Base-by-base conservation (phyloP, 23 tunicate genomes). In the Trididemnum miniatum region DNA sequence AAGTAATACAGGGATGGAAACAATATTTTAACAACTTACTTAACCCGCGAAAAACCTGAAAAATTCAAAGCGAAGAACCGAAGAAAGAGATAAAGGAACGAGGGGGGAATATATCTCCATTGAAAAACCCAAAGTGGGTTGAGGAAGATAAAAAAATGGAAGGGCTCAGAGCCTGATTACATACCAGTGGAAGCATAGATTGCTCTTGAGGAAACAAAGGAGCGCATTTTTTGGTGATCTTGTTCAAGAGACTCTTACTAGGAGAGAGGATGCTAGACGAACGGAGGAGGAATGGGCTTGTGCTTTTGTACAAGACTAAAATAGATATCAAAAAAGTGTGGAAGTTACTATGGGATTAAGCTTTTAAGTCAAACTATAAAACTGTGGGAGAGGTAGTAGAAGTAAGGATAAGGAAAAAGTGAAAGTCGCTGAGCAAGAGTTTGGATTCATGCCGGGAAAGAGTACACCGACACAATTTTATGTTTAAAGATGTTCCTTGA, bases 371-470 rank as follows among this genome's bases (percentile, higher is more conserved):
- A 69, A 12, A 69, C 76, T 9, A 31, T 69, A 38, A 69, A 69
- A 34, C 23, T 69, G 37, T 31, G 76, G 76, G 39, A 33, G 39
- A 33, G 76, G 28, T 62, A 62, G 23, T 62, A 62, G 69, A 62
- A 62, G 69, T 23, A 62, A 62, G 28, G 25, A 62, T 62, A 62
- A 62, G 69, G 28, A 62, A 15, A 27, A 69, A 23, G 76, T 69
- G 39, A 32, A 36, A 7, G 33, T 69, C 40, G 38, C 76, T 31
- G 39, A 69, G 40, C 76, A 69, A 34, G 38, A 69, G 9, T 69
- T 30, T 69, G 76, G 76, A 5, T 69, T 69, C 40, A 69, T 69
- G 40, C 76, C 76, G 23, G 76, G 76, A 69, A 69, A 38, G 76
- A 69, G 38, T 34, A 69, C 20, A 31, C 76, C 15, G 76, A 69